A percentile compares a stretch with the other conserved stretches of the same genome.
Conservation (phyloP, 1,140 invertebrate genomes). For the Caenorhabditis tropicalis region DNA sequence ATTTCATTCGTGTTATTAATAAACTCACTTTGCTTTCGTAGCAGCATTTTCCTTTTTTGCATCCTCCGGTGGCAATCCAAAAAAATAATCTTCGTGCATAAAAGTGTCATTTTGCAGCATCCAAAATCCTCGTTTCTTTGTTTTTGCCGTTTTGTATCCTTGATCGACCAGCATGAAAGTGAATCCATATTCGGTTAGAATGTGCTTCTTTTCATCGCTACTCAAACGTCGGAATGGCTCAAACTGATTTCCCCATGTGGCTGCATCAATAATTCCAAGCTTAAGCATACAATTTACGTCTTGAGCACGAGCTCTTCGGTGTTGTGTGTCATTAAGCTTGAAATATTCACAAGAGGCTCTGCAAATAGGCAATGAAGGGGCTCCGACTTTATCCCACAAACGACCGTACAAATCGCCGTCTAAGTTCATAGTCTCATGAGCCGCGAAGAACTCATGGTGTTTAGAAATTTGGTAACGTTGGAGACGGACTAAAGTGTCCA, state of each 20-base stretch:
- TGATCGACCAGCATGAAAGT: slow-evolving; percentile 55
- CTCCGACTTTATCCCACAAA: slow-evolving; percentile 3
- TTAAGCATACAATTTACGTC: slow-evolving; percentile 52
- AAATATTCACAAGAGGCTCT: slow-evolving; percentile 8
- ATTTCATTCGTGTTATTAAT: background rate
- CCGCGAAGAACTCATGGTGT: background rate
- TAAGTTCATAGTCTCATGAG: slow-evolving; percentile 8
- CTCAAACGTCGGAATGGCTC: slow-evolving; percentile 5
- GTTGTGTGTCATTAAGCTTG: slow-evolving; percentile 14
- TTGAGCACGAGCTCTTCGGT: slow-evolving; percentile 36
- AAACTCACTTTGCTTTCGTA: slow-evolving; percentile 46
- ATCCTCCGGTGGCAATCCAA: slow-evolving; percentile 38
- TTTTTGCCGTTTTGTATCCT: slow-evolving; percentile 39
- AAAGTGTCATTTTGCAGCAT: slow-evolving; percentile 53
- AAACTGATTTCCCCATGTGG: slow-evolving; percentile 52
- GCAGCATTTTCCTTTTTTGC: slow-evolving; percentile 17
- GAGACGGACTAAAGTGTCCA: background rate
- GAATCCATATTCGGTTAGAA: slow-evolving; percentile 48
- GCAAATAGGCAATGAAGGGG: background rate
- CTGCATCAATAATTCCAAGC: slow-evolving; percentile 46
- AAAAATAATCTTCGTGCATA: slow-evolving; percentile 46
- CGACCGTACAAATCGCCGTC: slow-evolving; percentile 26
- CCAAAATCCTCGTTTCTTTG: slow-evolving; percentile 46
- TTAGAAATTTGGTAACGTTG: background rate
- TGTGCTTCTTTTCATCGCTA: slow-evolving; percentile 38